Evolutionary conservation across 1,140 invertebrate genomes (phyloP).

Genomic region (Bradysia coprophila): DNA sequence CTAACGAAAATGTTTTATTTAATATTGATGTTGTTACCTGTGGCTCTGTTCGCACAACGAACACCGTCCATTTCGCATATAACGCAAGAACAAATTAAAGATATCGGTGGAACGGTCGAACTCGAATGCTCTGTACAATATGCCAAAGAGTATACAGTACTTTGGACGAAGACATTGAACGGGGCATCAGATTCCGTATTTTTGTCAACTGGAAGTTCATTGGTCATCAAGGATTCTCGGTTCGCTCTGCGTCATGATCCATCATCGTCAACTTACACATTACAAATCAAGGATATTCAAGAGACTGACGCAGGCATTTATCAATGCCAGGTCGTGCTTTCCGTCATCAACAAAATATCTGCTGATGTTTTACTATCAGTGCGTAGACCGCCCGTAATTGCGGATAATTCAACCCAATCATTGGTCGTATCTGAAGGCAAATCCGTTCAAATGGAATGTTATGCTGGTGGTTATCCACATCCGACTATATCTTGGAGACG

Average conservation of each 20-base stretch:
- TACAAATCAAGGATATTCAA: conserved; percentile 89
- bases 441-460: conserved; percentile 66
- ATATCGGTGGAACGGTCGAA: conserved; percentile 76
- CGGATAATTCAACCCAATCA: conserved; percentile 78
- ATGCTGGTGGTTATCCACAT: conserved; percentile 61
- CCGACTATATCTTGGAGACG: conserved; percentile 79
- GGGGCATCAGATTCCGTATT: conserved; percentile 25
- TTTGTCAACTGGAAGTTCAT: conserved; percentile 55
- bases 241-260: conserved; percentile 68
- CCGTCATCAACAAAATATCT: conserved; percentile 53
- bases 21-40: neutral
- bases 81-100: conserved; percentile 76
- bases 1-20: conserved; percentile 1
- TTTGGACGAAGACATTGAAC: conserved; percentile 65
- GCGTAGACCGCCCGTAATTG: conserved; percentile 71
- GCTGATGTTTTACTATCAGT: conserved; percentile 73
- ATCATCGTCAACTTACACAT: conserved; percentile 55
- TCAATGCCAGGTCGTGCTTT: conserved; percentile 69
- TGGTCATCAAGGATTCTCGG: conserved; percentile 71
- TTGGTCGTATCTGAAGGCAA: conserved; percentile 66
- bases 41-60: conserved; percentile 34
- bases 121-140: conserved; percentile 80
- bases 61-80: conserved; percentile 84
- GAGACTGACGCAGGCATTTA: conserved; percentile 83
- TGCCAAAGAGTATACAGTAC: conserved; percentile 61